Percentiles rank a stretch among this genome's conserved stretches.
Conservation (phyloP, 2,888 invertebrate species). For the Nebria salina region DNA sequence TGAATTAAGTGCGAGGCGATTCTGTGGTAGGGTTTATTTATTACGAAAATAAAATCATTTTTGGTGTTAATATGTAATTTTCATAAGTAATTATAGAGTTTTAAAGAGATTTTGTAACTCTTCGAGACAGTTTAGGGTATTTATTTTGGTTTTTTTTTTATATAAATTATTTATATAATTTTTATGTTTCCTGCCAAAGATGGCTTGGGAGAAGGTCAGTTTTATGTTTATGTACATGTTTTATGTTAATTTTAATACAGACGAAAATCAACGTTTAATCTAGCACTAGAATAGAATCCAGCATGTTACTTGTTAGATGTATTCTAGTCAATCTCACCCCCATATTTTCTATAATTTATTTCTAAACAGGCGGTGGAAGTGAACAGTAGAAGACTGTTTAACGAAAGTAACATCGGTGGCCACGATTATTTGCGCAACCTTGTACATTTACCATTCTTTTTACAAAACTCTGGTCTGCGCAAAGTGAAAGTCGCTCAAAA, state of each 20-base stretch:
- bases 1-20: background rate
- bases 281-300: background rate
- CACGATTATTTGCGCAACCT: constrained; percentile 95
- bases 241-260: background rate
- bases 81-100: no score
- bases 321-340: background rate
- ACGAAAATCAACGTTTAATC: background rate
- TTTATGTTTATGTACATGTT: constrained; percentile 41
- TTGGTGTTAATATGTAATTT: no score
- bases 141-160: background rate
- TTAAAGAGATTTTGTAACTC: no score
- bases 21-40: background rate
- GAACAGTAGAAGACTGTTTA: constrained; percentile 86
- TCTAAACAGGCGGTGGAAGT: constrained; percentile 81
- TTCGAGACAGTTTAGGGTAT: background rate
- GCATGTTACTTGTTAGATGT: background rate
- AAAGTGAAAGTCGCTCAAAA: constrained; percentile 89
- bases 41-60: no score
- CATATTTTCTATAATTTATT: background rate
- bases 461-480: constrained; percentile 95
- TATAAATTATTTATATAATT: constrained; percentile 27
- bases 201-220: constrained; percentile 75
- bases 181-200: constrained; percentile 62
- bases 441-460: constrained; percentile 97
- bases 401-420: constrained; percentile 93